Base-by-base conservation (phyloP, 2,888 invertebrate species). In the Pseudococcus jackbeardsleyi region DNA sequence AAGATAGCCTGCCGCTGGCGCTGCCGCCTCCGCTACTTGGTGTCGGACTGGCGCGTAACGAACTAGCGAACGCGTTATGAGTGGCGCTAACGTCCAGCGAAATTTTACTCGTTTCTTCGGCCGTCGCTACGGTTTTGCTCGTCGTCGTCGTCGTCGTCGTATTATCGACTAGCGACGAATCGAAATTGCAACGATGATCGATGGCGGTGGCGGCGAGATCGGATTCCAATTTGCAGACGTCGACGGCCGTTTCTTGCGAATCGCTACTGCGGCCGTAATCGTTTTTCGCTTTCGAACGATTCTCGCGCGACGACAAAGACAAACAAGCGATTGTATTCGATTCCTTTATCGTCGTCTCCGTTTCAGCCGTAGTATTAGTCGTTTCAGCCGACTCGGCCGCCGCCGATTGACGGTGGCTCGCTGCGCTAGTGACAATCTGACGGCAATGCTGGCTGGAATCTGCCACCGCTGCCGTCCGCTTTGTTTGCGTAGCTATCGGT, bases 41-140 rank as follows among this genome's bases (percentile, higher is more conserved):
- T 0, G 90, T 90, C 42, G 91, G 91, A 86, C 90, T 91, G n/a
- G 95, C 93, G 48, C 96, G 93, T 84, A 96, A 92, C 7, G 95
- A 94, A 89, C 95, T 94, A 0, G 95, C 96, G 93, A 96, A 96
- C 0, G 95, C 95, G 90, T 95, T 94, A 90, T 96, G 96, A 0
- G 95, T 93, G 0, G 95, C 94, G 91, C 95, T 95, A 90, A 93
- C 93, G 88, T 95, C 95, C 64, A 93, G 93, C 90, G 94, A 94
- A 33, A 94, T 93, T 89, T 91, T 91, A 90, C 93, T 94, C 85
- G 92, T 93, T 6, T 92, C 92, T 82, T 89, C 89, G 59, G 6
- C 42, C 9, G 9, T 8, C 5, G 7, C 9, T 89, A 89, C 12
- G 88, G 88, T 2, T 89, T 85, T 48, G 89, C 84, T 50, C 89